Evolutionary conservation across 1,140 invertebrate species (phyloP).

Genomic region (Grapholita molesta): DNA sequence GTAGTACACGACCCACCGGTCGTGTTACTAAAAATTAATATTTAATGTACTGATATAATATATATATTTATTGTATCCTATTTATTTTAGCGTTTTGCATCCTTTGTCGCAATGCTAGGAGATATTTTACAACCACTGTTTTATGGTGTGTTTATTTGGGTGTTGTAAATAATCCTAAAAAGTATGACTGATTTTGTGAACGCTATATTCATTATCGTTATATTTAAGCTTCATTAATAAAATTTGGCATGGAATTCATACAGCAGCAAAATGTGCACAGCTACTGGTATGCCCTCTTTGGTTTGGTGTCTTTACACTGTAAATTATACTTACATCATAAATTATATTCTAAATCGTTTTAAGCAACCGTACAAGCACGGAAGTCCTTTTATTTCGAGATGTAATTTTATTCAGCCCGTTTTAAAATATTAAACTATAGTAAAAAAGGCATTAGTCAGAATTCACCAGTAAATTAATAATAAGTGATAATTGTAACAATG

Average conservation of each 20-base stretch:
- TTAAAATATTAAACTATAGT: no score
- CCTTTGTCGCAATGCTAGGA: not conserved
- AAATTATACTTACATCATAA: no score
- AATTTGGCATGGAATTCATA: not conserved
- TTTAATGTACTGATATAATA: no score
- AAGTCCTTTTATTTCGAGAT: no score
- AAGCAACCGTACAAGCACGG: no score
- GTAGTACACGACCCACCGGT: no score
- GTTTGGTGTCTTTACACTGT: no score
- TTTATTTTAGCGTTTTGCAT: not conserved
- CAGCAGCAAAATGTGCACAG: no score
- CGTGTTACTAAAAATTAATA: no score
- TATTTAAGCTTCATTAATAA: not conserved
- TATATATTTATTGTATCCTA: not conserved
- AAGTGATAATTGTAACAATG: conserved; percentile 1
- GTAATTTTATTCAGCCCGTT: no score
- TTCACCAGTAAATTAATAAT: not conserved
- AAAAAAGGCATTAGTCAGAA: not conserved
- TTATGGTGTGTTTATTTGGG: not conserved
- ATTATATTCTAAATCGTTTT: no score
- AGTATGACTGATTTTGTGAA: not conserved
- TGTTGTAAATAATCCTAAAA: not conserved
- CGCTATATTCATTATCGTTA: not conserved
- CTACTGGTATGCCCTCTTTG: no score
- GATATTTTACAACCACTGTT: not conserved